These are phyloP conservation scores for Shargacucullia verbasci DNA, from an alignment of 2,888 invertebrate species.

Conservation along the genomic window DNA sequence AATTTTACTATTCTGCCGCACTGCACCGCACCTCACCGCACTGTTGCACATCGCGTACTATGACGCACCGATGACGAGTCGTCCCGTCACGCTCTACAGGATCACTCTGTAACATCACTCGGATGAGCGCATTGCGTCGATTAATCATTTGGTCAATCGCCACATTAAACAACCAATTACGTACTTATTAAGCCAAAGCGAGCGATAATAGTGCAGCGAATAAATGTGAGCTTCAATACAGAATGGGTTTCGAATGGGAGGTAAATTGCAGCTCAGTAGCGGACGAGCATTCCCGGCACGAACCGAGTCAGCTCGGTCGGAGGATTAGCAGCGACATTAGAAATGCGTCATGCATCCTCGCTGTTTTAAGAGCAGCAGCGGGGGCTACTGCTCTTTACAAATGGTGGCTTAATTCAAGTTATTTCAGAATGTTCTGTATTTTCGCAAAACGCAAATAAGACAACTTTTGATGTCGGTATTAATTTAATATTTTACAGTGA, in stretches of 20 bases:
- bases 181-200: slow-evolving; percentile 4
- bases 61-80: not conserved
- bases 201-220: not conserved
- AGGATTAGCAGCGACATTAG: slow-evolving; percentile 13
- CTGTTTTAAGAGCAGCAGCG: not conserved
- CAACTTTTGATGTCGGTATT: too few relatives aligned
- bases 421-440: too few relatives aligned
- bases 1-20: not conserved
- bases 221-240: slow-evolving; percentile 8
- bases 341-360: slow-evolving; percentile 5
- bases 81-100: not conserved
- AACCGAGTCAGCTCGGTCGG: not conserved
- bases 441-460: too few relatives aligned
- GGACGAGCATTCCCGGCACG: slow-evolving; percentile 9
- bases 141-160: not conserved
- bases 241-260: slow-evolving; percentile 14
- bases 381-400: not conserved
- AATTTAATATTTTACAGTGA: too few relatives aligned
- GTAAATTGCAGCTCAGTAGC: slow-evolving; percentile 29
- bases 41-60: not conserved
- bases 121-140: not conserved
- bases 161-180: slow-evolving; percentile 3
- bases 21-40: not conserved
- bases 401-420: not conserved
- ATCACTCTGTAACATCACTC: not conserved